Evolutionary conservation across 2,888 invertebrate genomes (phyloP).

Genomic region (Anoncus sp.): DNA sequence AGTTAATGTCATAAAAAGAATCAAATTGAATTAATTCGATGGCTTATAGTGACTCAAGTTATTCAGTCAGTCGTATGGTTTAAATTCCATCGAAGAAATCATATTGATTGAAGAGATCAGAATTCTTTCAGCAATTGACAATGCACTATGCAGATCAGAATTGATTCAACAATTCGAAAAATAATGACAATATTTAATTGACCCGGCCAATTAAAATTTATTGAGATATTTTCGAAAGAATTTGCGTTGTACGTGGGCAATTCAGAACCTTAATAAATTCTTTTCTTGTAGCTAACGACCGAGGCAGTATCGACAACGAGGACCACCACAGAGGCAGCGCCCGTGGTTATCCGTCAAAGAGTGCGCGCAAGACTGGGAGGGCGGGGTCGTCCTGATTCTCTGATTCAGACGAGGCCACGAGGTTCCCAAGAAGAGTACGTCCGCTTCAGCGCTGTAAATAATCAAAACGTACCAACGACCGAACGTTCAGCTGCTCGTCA

Average conservation of each 20-base stretch:
- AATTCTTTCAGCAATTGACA: background rate
- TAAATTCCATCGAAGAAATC: background rate
- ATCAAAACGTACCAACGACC: conserved; percentile 63
- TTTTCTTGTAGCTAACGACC: conserved; percentile 44
- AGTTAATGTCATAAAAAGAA: no score
- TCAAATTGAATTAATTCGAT: no score
- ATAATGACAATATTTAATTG: background rate
- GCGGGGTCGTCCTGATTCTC: conserved; percentile 75
- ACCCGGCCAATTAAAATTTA: background rate
- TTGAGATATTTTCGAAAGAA: background rate
- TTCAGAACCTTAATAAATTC: background rate
- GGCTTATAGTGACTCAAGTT: background rate
- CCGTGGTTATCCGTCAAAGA: conserved; percentile 76
- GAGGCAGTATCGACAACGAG: conserved; percentile 64
- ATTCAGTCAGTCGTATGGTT: background rate
- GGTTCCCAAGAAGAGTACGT: conserved; percentile 80
- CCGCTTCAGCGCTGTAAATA: conserved; percentile 78
- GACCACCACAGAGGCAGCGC: conserved; percentile 73
- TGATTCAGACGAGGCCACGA: conserved; percentile 77
- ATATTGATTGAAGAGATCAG: background rate
- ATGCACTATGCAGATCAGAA: background rate
- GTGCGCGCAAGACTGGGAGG: conserved; percentile 74
- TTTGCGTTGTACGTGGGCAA: background rate
- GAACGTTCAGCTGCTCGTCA: conserved; percentile 56
- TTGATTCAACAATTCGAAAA: no score